Evolutionary conservation across 2,113 vertebrate species (phyloP).

Genomic region (Ahaetulla prasina): DNA sequence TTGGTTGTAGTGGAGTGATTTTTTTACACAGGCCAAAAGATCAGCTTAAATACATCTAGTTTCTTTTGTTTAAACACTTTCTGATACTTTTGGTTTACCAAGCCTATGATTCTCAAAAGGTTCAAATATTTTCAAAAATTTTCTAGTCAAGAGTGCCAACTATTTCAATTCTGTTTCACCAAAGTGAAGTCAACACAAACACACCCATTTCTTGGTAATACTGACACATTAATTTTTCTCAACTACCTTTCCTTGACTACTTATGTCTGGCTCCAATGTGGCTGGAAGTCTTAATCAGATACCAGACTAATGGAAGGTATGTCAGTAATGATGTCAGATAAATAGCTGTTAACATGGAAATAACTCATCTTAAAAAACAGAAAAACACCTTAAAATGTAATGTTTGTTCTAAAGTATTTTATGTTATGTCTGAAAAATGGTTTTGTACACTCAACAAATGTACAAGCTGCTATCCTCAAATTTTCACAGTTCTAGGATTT

Average conservation of each 20-base stretch:
- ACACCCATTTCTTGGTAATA: conserved; percentile 59
- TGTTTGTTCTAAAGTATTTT: conserved; percentile 69
- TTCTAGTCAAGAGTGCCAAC: conserved; percentile 49
- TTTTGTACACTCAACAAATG: conserved; percentile 67
- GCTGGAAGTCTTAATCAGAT: conserved; percentile 74
- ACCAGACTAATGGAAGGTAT: conserved; percentile 59
- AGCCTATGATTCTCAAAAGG: conserved; percentile 29
- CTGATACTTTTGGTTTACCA: not conserved
- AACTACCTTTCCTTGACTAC: conserved; percentile 65
- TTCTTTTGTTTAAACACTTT: not conserved
- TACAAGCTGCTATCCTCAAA: conserved; percentile 61
- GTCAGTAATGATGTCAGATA: conserved; percentile 78
- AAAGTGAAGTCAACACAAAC: conserved; percentile 55
- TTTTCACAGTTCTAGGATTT: conserved; percentile 57
- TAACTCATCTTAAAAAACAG: conserved; percentile 56
- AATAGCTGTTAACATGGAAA: conserved; percentile 60
- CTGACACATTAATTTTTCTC: conserved; percentile 74
- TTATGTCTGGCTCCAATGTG: conserved; percentile 72
- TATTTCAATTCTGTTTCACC: conserved; percentile 42
- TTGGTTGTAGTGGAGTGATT: not conserved
- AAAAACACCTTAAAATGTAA: conserved; percentile 64
- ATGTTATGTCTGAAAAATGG: conserved; percentile 73
- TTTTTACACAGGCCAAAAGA: not conserved
- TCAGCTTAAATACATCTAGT: not conserved
- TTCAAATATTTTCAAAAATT: conserved; percentile 49